Conservation (phyloP, 2,888 invertebrate genomes). For the Drosophila anomelani region DNA sequence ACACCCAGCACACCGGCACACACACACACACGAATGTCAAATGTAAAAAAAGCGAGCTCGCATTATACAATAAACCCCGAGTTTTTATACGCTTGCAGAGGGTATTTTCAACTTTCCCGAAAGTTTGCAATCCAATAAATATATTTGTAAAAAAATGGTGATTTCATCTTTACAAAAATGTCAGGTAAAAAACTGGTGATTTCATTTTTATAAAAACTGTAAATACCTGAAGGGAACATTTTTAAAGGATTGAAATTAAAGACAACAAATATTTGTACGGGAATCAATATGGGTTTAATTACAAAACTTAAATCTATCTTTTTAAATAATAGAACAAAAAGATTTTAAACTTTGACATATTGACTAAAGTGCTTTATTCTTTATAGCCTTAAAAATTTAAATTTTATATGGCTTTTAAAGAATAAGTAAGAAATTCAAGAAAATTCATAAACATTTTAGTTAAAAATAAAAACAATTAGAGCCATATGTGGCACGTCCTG, state of each 20-base stretch:
- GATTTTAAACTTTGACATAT: no score
- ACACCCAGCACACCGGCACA: constrained; percentile 19
- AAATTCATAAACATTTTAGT: background rate
- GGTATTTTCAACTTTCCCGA: constrained; percentile 1
- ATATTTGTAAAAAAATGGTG: background rate
- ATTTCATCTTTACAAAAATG: constrained; percentile 1
- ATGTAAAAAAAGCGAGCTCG: constrained; percentile 45
- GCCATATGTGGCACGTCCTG: background rate
- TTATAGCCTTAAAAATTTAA: background rate
- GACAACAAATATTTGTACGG: background rate
- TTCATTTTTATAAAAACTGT: background rate
- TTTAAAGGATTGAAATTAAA: background rate
- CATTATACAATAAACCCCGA: constrained; percentile 26
- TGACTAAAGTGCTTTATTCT: background rate
- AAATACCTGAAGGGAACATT: background rate
- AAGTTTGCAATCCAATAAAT: constrained; percentile 11
- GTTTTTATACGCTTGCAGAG: constrained; percentile 27
- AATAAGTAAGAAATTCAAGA: background rate
- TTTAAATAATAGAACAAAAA: background rate
- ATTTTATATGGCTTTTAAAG: background rate
- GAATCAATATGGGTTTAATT: background rate
- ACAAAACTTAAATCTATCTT: background rate
- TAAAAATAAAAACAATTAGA: background rate
- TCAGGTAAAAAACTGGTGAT: constrained; percentile 7
- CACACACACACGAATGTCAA: constrained; percentile 62